These are phyloP conservation scores for Catagonus wagneri DNA, from an alignment of 2,113 vertebrate species.

Conservation along the genomic window DNA sequence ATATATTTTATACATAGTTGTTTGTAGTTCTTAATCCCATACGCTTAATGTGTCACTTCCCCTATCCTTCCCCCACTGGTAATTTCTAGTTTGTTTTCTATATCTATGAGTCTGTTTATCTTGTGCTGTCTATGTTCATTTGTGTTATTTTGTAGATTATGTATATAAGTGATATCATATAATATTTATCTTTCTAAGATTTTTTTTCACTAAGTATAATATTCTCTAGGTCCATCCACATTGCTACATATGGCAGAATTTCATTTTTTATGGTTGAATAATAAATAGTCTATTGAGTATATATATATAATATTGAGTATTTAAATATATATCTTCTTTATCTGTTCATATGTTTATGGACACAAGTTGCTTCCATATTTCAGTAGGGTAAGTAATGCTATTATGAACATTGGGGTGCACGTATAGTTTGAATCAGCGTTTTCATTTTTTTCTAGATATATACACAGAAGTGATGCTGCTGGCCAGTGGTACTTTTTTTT, in stretches of 20 bases:
- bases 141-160: neutral
- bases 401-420: neutral
- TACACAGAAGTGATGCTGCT: neutral
- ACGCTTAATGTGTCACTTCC: neutral
- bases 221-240: neutral
- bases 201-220: neutral
- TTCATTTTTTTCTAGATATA: neutral
- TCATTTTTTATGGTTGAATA: neutral
- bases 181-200: neutral
- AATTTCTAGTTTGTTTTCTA: neutral
- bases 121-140: neutral
- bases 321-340: neutral
- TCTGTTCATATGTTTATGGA: neutral
- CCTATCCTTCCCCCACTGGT: neutral
- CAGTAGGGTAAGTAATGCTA: neutral
- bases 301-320: neutral
- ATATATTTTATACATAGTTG: neutral
- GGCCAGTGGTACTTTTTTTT: neutral
- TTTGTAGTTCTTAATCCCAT: neutral
- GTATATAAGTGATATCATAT: neutral
- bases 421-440: neutral
- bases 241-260: neutral
- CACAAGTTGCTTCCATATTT: neutral
- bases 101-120: neutral
- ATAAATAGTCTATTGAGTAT: neutral